Evolutionary conservation across 2,888 invertebrate genomes (phyloP).

Genomic region (Phyllotreta striolata): DNA sequence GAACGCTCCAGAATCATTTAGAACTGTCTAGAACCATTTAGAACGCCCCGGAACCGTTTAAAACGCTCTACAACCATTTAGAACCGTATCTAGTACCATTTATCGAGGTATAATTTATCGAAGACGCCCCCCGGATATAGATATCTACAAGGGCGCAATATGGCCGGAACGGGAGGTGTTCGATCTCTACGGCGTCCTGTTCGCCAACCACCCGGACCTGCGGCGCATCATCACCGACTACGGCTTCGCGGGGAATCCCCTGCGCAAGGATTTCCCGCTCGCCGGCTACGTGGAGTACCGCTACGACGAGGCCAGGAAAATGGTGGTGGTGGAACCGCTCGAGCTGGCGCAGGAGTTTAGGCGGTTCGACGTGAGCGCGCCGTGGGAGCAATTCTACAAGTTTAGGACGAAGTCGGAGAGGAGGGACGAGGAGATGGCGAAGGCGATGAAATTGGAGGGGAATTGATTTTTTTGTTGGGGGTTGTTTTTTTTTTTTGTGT

Average conservation of each 20-base stretch:
- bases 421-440: slow-evolving; percentile 1
- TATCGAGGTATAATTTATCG: no score
- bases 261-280: slow-evolving; percentile 96
- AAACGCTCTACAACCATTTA: no score
- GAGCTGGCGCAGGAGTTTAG: slow-evolving; percentile 98
- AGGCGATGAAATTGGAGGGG: slow-evolving; percentile 1
- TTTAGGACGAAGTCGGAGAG: slow-evolving; percentile 25
- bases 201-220: slow-evolving; percentile 96
- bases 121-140: no score
- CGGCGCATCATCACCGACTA: slow-evolving; percentile 97
- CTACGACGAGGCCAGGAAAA: slow-evolving; percentile 95
- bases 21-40: no score
- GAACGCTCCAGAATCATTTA: no score
- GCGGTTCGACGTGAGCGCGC: slow-evolving; percentile 93
- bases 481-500: no score
- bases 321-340: slow-evolving; percentile 94
- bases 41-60: no score
- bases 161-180: slow-evolving; percentile 96
- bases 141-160: slow-evolving; percentile 87
- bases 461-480: no score
- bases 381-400: slow-evolving; percentile 97
- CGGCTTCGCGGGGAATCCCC: slow-evolving; percentile 98
- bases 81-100: no score
- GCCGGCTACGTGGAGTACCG: slow-evolving; percentile 95
- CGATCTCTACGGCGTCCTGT: slow-evolving; percentile 99